phyloP scores from a whole-genome alignment of 2,797 vertebrate species.

The Anguilla pacifica region DNA sequence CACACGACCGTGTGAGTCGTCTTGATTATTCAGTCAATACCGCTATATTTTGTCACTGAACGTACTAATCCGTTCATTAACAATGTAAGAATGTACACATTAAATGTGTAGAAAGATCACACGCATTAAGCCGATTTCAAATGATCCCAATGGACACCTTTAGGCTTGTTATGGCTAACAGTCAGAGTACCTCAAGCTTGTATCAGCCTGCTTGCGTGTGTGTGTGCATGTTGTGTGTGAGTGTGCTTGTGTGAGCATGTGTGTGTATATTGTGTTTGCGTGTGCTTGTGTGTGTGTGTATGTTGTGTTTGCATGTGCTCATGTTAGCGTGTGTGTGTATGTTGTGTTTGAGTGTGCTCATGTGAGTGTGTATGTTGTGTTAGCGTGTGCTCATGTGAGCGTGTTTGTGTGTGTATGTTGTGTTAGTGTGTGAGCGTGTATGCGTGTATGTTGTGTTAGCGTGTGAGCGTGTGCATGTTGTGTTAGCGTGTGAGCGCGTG shows the following conservation, averaged over 20 bases:
- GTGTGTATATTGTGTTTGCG: neutral
- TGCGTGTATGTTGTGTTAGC: too few relatives aligned
- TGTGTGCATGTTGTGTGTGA: too few relatives aligned
- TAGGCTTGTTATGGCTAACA: too few relatives aligned
- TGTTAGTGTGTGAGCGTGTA: too few relatives aligned
- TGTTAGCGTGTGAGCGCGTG: neutral
- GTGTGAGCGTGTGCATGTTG: neutral
- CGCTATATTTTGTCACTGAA: neutral
- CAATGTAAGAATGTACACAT: neutral
- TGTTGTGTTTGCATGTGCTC: neutral
- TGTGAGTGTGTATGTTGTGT: neutral
- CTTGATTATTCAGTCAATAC: neutral
- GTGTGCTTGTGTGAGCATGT: too few relatives aligned
- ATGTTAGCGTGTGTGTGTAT: neutral
- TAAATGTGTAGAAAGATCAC: neutral
- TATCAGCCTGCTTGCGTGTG: too few relatives aligned
- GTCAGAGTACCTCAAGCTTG: neutral
- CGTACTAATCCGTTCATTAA: neutral
- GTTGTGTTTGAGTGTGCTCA: neutral
- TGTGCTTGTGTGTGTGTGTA: neutral
- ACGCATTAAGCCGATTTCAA: too few relatives aligned
- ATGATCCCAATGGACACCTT: too few relatives aligned
- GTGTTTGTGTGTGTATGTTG: neutral
- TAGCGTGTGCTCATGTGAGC: neutral
- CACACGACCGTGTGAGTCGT: neutral